Conservation (phyloP, 2,113 vertebrate species). For the Oncorhynchus mykiss region DNA sequence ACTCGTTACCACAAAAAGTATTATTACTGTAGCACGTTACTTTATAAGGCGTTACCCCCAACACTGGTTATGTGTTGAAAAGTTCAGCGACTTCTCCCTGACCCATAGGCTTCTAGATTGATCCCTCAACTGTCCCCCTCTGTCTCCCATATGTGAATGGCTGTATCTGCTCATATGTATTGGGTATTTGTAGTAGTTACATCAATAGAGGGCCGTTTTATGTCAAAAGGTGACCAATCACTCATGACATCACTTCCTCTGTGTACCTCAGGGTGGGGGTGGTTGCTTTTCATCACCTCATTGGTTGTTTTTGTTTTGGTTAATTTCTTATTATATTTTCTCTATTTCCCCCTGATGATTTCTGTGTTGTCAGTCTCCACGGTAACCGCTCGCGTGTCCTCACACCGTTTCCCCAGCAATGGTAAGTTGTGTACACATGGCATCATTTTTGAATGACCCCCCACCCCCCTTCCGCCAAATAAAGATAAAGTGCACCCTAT, state of each 20-base stretch:
- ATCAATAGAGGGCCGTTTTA: constrained; percentile 46
- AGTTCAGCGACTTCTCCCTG: neutral
- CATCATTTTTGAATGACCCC: constrained; percentile 80
- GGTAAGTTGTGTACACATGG: constrained; percentile 85
- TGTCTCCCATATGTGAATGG: constrained; percentile 49
- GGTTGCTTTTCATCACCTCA: constrained; percentile 69
- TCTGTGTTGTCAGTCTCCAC: constrained; percentile 86
- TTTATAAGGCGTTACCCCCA: too few species aligned
- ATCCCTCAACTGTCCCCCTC: constrained; percentile 33
- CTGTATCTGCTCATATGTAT: constrained; percentile 8
- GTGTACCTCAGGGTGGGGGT: constrained; percentile 59
- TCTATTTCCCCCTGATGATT: constrained; percentile 82
- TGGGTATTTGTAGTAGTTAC: constrained; percentile 40
- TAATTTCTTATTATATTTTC: constrained; percentile 76
- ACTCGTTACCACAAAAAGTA: too few species aligned
- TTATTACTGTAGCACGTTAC: too few species aligned
- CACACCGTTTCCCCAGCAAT: constrained; percentile 81
- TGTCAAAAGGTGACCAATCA: constrained; percentile 48
- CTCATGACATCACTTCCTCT: constrained; percentile 59
- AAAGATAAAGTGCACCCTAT: constrained; percentile 64
- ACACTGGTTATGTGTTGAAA: too few species aligned
- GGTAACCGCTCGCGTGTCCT: constrained; percentile 84
- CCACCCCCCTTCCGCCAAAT: constrained; percentile 60
- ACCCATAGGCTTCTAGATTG: neutral
- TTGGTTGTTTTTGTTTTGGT: constrained; percentile 52